Evolutionary conservation across 2,888 invertebrate genomes (phyloP).

Genomic region (Apotomis turbidana): DNA sequence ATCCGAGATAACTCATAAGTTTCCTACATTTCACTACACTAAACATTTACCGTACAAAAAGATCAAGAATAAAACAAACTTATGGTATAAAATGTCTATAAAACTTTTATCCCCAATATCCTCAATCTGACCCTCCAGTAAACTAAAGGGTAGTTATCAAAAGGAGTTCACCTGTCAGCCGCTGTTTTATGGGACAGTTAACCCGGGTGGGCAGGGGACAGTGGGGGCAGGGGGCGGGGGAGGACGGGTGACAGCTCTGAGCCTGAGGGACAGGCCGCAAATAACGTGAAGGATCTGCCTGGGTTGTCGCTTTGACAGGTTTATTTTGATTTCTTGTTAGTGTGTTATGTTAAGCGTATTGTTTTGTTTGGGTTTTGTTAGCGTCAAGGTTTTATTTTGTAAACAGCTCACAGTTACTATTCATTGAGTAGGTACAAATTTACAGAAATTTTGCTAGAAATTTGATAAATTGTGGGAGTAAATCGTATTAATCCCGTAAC

Average conservation of each 20-base stretch:
- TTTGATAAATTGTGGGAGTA: too few species aligned
- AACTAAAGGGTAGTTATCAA: constrained; percentile 9
- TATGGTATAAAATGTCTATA: constrained; percentile 4
- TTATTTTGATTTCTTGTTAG: not conserved
- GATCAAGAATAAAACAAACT: not conserved
- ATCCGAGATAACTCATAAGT: too few species aligned
- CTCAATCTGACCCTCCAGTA: not conserved
- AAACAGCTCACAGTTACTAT: too few species aligned
- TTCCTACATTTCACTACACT: not conserved
- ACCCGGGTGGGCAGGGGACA: not conserved
- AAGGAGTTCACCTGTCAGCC: constrained; percentile 8
- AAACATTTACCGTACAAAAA: not conserved
- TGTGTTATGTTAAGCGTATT: too few species aligned
- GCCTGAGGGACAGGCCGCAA: constrained; percentile 7
- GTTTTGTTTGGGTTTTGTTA: too few species aligned
- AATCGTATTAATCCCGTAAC: too few species aligned
- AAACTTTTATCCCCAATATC: not conserved
- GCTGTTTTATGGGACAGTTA: constrained; percentile 16
- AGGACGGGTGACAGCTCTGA: not conserved
- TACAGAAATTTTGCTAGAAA: too few species aligned
- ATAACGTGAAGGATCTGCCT: constrained; percentile 12
- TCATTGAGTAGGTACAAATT: too few species aligned
- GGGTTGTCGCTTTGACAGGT: constrained; percentile 2
- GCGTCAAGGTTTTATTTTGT: too few species aligned
- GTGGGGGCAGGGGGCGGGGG: not conserved